phyloP scores from a whole-genome alignment of 2,797 vertebrate species.

The Xenentodon cancila region DNA sequence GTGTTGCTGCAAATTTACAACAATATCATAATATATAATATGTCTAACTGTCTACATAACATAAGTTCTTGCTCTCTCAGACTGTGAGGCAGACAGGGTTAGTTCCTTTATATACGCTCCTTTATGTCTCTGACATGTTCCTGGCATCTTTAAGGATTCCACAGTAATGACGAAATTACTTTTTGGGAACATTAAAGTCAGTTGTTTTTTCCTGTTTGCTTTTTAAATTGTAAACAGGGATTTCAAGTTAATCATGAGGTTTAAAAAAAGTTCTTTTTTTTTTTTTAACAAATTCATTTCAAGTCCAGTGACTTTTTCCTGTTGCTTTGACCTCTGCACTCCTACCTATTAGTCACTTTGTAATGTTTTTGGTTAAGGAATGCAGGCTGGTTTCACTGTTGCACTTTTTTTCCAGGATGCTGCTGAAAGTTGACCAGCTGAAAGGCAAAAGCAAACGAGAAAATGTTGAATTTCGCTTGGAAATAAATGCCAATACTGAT shows the following conservation, averaged over 20 bases:
- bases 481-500: constrained; percentile 20
- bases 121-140: constrained; percentile 73
- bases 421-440: constrained; percentile 26
- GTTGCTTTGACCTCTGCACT: constrained; percentile 73
- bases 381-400: constrained; percentile 55
- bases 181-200: constrained; percentile 61
- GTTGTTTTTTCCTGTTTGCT: constrained; percentile 53
- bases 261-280: constrained; percentile 10
- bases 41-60: constrained; percentile 54
- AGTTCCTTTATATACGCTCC: constrained; percentile 69
- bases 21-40: too few relatives aligned
- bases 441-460: constrained; percentile 27
- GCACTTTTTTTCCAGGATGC: constrained; percentile 25
- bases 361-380: constrained; percentile 67
- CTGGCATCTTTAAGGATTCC: constrained; percentile 76
- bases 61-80: constrained; percentile 64
- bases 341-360: constrained; percentile 66
- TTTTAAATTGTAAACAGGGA: constrained; percentile 49
- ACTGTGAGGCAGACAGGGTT: constrained; percentile 51
- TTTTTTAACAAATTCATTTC: constrained; percentile 45
- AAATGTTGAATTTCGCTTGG: constrained; percentile 9
- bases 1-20: constrained; percentile 22
- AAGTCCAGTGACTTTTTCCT: constrained; percentile 68
- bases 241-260: constrained; percentile 34
- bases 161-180: constrained; percentile 68